Conservation (phyloP, 2,888 invertebrate species). For the Metacarcinus magister region DNA sequence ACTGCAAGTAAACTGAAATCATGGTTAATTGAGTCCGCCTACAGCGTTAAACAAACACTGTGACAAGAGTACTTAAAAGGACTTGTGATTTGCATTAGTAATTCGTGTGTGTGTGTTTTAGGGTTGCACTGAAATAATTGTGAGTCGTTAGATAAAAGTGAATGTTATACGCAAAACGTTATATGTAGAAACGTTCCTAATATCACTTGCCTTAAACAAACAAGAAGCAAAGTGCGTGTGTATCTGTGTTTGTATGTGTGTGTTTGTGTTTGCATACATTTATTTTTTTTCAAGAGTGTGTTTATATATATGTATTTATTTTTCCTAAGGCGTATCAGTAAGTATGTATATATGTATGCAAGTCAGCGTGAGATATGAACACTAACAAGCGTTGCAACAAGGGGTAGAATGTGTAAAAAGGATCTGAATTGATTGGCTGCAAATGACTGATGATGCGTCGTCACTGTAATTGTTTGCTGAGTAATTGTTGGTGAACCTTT, state of each 20-base stretch:
- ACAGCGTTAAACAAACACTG: neutral
- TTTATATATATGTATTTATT: too few relatives aligned
- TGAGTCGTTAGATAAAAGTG: neutral
- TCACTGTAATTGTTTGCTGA: neutral
- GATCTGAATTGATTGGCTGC: neutral
- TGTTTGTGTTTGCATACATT: neutral
- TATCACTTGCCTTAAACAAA: too few relatives aligned
- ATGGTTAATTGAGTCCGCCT: neutral
- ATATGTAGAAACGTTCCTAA: too few relatives aligned
- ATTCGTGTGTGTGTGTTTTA: neutral
- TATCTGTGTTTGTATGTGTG: too few relatives aligned
- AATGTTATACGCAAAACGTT: too few relatives aligned
- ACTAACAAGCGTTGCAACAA: neutral
- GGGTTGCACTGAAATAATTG: neutral
- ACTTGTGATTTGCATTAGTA: neutral
- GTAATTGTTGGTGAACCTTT: neutral
- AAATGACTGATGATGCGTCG: neutral
- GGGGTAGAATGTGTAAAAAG: too few relatives aligned
- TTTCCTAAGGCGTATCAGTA: too few relatives aligned
- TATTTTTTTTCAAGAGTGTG: neutral
- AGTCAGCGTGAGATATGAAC: too few relatives aligned
- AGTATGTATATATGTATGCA: too few relatives aligned
- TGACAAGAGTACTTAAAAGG: neutral
- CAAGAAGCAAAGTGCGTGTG: too few relatives aligned
- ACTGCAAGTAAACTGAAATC: neutral